These are phyloP conservation scores for Ornithoptera alexandrae DNA, from an alignment of 2,888 invertebrate species.

Conservation along the genomic window DNA sequence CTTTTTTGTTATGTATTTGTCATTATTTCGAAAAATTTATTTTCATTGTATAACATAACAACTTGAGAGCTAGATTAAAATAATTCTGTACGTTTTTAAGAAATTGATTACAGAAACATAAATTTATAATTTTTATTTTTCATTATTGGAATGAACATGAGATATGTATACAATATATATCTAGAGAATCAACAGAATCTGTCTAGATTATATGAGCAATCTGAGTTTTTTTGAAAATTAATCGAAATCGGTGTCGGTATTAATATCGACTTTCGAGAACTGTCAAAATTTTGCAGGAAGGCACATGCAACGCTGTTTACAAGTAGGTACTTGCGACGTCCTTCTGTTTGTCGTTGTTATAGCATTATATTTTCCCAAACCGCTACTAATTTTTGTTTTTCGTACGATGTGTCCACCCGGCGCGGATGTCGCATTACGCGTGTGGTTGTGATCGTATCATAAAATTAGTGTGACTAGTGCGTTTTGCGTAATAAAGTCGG, in stretches of 20 bases:
- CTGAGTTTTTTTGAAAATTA: not conserved
- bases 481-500: slow-evolving; percentile 64
- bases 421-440: slow-evolving; percentile 65
- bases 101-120: too few relatives aligned
- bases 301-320: slow-evolving; percentile 77
- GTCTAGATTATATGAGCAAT: too few relatives aligned
- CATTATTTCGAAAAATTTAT: too few relatives aligned
- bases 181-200: too few relatives aligned
- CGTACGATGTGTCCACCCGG: slow-evolving; percentile 76
- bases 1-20: too few relatives aligned
- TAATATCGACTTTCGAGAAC: slow-evolving; percentile 41
- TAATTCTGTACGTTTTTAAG: too few relatives aligned
- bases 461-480: slow-evolving; percentile 60
- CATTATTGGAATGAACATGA: too few relatives aligned
- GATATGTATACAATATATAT: too few relatives aligned
- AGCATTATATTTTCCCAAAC: slow-evolving; percentile 52
- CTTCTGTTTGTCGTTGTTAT: slow-evolving; percentile 57
- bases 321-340: slow-evolving; percentile 59
- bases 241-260: slow-evolving; percentile 24
- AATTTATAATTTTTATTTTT: too few relatives aligned
- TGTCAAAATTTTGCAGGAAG: slow-evolving; percentile 78
- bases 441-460: slow-evolving; percentile 65
- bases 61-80: too few relatives aligned
- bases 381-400: slow-evolving; percentile 44
- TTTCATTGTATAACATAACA: too few relatives aligned